These are phyloP conservation scores for Stictocephala bisonia DNA, from an alignment of 2,888 invertebrate species.

Conservation along the genomic window DNA sequence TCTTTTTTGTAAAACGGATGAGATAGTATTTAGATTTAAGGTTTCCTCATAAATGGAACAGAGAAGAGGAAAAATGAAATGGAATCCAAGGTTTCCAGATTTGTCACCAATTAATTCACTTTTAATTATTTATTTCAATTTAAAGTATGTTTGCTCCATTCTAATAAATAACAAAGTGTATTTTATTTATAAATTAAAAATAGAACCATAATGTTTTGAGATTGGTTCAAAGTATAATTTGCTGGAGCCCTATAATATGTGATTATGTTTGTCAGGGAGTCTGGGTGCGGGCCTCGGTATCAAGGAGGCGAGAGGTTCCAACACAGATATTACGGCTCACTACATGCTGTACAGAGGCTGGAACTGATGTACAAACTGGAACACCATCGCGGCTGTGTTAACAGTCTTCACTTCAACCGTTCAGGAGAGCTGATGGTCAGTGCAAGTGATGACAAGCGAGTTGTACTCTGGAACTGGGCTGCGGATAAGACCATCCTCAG, in stretches of 20 bases:
- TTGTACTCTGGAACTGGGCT: constrained; percentile 94
- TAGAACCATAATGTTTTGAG: neutral
- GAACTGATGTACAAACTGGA: constrained; percentile 80
- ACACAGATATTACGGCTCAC: constrained; percentile 80
- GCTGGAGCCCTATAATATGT: neutral
- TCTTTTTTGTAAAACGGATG: too few species aligned
- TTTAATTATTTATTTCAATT: too few species aligned
- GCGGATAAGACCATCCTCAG: constrained; percentile 72
- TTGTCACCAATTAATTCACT: too few species aligned
- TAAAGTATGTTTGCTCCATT: too few species aligned
- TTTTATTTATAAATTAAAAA: neutral
- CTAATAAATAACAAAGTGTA: neutral
- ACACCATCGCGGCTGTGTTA: constrained; percentile 90
- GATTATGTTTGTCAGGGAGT: constrained; percentile 46
- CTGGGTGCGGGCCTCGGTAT: constrained; percentile 34
- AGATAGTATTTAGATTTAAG: too few species aligned
- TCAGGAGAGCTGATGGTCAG: constrained; percentile 83
- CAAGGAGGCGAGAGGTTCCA: constrained; percentile 68
- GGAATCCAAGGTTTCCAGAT: too few species aligned
- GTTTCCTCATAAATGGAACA: too few species aligned
- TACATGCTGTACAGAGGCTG: constrained; percentile 84
- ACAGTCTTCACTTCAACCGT: constrained; percentile 90
- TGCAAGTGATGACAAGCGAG: constrained; percentile 90
- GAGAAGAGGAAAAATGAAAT: too few species aligned
- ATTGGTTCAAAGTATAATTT: neutral